Percentiles rank a stretch among this genome's conserved stretches.
phyloP scores from a whole-genome alignment of 2,797 vertebrate genomes.

The Phataginus tricuspis region DNA sequence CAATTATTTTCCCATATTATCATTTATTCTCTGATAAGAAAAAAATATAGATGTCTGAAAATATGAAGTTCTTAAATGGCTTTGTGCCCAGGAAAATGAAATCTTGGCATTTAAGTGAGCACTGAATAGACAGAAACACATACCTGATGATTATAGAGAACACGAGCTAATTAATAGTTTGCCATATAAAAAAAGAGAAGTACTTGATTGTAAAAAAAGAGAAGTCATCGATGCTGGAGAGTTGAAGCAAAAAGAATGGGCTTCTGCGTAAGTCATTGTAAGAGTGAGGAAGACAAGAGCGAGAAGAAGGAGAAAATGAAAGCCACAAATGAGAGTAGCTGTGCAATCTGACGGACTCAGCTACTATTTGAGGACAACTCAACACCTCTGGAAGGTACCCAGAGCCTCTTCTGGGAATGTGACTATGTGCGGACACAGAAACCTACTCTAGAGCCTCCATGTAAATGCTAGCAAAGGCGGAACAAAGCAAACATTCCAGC shows the following conservation, averaged over 20 bases:
- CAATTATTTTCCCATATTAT: background rate
- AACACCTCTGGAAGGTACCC: background rate
- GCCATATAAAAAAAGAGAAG: background rate
- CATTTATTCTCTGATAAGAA: background rate
- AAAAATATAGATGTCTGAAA: conserved; percentile 29
- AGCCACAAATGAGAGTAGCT: background rate
- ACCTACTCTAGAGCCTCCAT: background rate
- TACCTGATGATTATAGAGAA: background rate
- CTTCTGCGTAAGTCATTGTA: background rate
- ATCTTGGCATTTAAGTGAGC: background rate
- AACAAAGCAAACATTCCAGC: background rate
- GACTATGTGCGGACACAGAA: background rate
- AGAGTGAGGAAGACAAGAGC: background rate
- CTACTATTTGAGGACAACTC: background rate
- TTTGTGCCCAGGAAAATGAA: background rate
- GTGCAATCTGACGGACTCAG: background rate
- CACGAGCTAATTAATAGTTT: background rate
- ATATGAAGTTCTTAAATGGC: background rate
- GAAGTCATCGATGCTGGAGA: background rate
- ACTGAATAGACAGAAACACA: background rate
- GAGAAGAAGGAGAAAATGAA: background rate
- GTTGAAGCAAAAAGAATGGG: background rate
- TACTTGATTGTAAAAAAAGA: background rate
- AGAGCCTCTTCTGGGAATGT: background rate
- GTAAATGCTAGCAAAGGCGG: background rate